Conservation (phyloP, 2,888 invertebrate species). For the Apodemia mormo region DNA sequence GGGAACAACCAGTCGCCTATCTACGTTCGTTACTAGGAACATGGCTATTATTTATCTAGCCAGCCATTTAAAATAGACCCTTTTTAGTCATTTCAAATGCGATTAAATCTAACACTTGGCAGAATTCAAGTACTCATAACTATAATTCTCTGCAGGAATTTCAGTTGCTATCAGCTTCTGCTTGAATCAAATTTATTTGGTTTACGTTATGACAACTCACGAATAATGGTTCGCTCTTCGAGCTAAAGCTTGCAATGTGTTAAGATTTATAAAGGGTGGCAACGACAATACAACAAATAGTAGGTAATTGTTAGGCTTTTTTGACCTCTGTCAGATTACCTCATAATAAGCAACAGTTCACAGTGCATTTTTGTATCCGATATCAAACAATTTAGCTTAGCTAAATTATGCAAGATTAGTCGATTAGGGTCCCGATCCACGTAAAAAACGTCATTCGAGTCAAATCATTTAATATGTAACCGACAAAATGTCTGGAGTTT, state of each 20-base stretch:
- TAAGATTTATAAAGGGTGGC: background rate
- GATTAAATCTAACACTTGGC: constrained; percentile 16
- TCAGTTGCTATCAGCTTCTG: constrained; percentile 4
- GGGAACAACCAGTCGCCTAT: constrained; percentile 40
- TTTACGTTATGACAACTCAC: background rate
- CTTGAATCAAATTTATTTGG: constrained; percentile 2
- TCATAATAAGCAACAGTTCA: no score
- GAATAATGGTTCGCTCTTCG: background rate
- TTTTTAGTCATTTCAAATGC: constrained; percentile 1
- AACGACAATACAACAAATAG: background rate
- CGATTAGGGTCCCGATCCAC: no score
- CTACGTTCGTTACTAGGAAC: constrained; percentile 29
- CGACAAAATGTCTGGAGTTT: no score
- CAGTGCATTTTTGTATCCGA: no score
- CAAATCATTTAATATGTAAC: no score
- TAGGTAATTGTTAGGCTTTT: background rate
- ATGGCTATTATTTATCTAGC: constrained; percentile 32
- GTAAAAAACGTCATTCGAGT: no score
- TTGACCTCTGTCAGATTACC: no score
- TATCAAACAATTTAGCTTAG: no score
- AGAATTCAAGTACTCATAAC: constrained; percentile 1
- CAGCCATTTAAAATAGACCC: constrained; percentile 23
- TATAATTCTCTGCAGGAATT: constrained; percentile 13
- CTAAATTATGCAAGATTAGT: no score
- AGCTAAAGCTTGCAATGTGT: background rate